Percentiles rank a stretch among this genome's conserved stretches.
phyloP scores from a whole-genome alignment of 2,888 invertebrate species.

The Thyatira batis region DNA sequence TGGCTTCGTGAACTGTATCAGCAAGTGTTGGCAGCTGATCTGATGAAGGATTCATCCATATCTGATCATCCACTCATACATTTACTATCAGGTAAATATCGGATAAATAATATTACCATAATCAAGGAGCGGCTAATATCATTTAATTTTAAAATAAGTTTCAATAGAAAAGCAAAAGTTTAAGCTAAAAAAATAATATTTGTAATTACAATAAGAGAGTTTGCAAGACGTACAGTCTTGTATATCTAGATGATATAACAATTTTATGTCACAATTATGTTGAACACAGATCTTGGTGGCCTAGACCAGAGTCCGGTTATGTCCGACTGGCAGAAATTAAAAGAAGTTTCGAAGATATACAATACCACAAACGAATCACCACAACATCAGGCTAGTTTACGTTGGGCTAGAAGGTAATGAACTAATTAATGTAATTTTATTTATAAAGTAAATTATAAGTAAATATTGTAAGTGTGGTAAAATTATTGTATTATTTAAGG shows the following conservation, averaged over 20 bases:
- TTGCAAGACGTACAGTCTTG: no score
- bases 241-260: background rate
- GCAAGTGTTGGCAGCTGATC: conserved; percentile 88
- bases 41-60: conserved; percentile 87
- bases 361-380: conserved; percentile 86
- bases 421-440: background rate
- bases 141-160: no score
- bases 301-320: conserved; percentile 91
- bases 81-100: conserved; percentile 85
- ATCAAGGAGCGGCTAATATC: background rate
- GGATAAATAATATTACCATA: background rate
- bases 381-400: conserved; percentile 90
- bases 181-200: no score
- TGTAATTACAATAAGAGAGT: no score
- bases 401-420: conserved; percentile 85
- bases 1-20: conserved; percentile 97
- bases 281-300: conserved; percentile 89
- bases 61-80: conserved; percentile 87
- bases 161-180: no score
- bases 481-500: conserved; percentile 51
- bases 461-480: no score
- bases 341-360: conserved; percentile 86
- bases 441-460: no score
- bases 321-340: conserved; percentile 93
- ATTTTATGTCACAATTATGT: background rate